Evolutionary conservation across 2,888 invertebrate genomes (phyloP), one percentile per base, ranked within the genome.

Genomic region (Alsophila aescularia): DNA sequence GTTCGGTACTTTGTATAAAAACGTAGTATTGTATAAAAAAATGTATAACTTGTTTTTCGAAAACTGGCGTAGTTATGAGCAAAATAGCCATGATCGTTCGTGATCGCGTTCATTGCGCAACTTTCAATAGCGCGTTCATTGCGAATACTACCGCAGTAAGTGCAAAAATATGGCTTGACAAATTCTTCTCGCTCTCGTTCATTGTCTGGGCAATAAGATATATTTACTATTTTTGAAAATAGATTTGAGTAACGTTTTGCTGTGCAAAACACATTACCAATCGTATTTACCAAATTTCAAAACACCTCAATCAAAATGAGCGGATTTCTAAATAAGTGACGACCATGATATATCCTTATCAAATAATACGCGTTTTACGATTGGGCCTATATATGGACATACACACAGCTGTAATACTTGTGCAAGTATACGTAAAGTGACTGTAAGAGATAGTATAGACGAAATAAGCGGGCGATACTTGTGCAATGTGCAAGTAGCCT

Each of bases 171-270:
- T 13, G 12, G 32, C 32, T 34, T 12, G 5, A 16, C 8, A 36
- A 16, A 16, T 15, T 36, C 15, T 5, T 7, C 7, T 18, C 5
- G 5, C 18, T 8, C 5, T 24, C 24, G 24, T 24, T 24, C 7
- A 24, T 16, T 36, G 16, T 16, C 36, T 16, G 1, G 2, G 7
- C 24, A 24, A 24, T 24, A 24, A 24, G 7, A 10, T 29, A 29
- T 29, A 10, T 29, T 29, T 29, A 29, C 4, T 7, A 0, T 29
- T 1, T n/a, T 8, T 1, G 10, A n/a, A n/a, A 29, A n/a, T 29
- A 2, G 39, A 39, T 39, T 39, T 24, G n/a, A 12, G 21, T 18
- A 39, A 39, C 39, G 39, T 8, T 39, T 39, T 39, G 39, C 18
- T 13, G 24, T 8, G 21, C 39, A 39, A 39, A 39, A 39, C 39